Evolutionary conservation across 2,797 vertebrate species (phyloP).

Genomic region (Sciurus vulgaris): DNA sequence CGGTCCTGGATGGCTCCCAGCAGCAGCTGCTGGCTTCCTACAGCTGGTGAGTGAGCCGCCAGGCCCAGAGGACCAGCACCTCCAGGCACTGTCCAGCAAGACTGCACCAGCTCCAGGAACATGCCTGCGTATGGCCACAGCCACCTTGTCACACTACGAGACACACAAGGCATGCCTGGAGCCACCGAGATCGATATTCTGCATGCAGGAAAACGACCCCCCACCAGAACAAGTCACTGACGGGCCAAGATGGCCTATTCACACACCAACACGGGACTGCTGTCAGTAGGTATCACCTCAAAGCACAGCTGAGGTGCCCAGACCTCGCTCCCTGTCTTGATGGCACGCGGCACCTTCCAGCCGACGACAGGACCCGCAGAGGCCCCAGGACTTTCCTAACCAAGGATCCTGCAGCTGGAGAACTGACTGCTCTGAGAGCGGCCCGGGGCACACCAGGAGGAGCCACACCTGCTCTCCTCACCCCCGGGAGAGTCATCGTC

Average conservation of each 20-base stretch:
- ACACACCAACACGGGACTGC: fast-evolving
- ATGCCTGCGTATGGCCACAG: too few species aligned
- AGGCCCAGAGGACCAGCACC: not conserved
- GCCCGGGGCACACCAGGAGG: not conserved
- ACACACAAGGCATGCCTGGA: not conserved
- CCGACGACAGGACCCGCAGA: fast-evolving
- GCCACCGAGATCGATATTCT: not conserved
- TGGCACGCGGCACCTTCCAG: not conserved
- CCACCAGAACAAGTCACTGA: not conserved
- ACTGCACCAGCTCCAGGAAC: not conserved
- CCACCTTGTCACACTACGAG: not conserved
- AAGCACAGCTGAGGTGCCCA: too few species aligned
- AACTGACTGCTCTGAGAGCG: not conserved
- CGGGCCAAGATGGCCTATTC: not conserved
- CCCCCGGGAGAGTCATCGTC: fast-evolving
- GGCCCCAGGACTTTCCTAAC: too few species aligned
- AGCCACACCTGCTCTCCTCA: fast-evolving
- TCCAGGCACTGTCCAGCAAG: too few species aligned
- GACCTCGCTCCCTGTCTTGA: not conserved
- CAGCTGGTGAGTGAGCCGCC: too few species aligned
- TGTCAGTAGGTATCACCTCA: not conserved
- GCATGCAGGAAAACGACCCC: not conserved
- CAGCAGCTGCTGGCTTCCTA: too few species aligned
- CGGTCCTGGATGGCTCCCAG: not conserved
- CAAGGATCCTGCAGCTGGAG: not conserved